phyloP scores from a whole-genome alignment of 2,888 invertebrate genomes.

The Cataglyphis cursor region DNA sequence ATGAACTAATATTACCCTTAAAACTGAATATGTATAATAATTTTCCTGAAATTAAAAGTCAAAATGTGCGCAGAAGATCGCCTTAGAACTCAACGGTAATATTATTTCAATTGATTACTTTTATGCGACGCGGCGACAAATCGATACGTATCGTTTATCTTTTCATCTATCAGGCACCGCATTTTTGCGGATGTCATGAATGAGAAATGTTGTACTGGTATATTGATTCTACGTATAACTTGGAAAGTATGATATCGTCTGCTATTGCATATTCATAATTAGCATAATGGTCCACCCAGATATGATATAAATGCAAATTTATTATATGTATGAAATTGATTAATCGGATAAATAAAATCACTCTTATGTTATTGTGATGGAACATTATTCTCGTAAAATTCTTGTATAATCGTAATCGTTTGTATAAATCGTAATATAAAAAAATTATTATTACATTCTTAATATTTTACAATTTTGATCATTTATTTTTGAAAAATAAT shows the following conservation, averaged over 20 bases:
- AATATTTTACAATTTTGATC: background rate
- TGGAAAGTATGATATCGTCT: conserved; percentile 9
- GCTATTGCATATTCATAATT: conserved; percentile 44
- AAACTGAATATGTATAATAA: background rate
- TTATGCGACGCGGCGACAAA: conserved; percentile 33
- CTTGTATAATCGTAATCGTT: background rate
- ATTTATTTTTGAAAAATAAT: background rate
- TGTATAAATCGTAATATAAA: background rate
- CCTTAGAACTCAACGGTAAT: background rate
- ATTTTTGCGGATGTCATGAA: conserved; percentile 26
- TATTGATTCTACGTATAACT: conserved; percentile 7
- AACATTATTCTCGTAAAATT: background rate
- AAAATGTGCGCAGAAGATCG: background rate
- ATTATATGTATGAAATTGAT: background rate
- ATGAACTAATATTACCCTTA: background rate
- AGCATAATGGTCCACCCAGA: background rate
- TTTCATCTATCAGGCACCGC: conserved; percentile 38
- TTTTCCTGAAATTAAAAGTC: background rate
- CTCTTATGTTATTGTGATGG: background rate
- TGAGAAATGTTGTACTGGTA: conserved; percentile 9
- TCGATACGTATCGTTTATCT: conserved; percentile 54
- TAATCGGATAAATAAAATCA: background rate
- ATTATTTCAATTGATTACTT: conserved; percentile 37
- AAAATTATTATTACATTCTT: background rate
- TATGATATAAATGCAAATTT: conserved; percentile 29